Percentiles rank a stretch among this genome's conserved stretches.
phyloP scores from a whole-genome alignment of 2,888 invertebrate species.

The Eupithecia vulgata region DNA sequence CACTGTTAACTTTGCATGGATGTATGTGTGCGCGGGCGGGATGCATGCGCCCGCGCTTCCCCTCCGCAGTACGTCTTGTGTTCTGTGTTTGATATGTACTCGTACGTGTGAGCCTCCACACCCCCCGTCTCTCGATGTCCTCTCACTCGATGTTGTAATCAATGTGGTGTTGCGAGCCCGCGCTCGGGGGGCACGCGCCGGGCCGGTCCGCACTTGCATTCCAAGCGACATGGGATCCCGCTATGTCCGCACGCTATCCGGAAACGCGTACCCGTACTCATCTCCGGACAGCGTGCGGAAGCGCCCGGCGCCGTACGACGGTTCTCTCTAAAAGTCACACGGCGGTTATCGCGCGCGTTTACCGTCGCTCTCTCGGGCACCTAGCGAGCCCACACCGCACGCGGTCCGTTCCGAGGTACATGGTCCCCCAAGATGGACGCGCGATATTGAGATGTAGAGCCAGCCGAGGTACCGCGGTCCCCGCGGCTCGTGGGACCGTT shows the following conservation, averaged over 20 bases:
- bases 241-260: constrained; percentile 66
- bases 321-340: constrained; percentile 30
- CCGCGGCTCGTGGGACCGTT: constrained; percentile 65
- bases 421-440: constrained; percentile 82
- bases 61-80: constrained; percentile 76
- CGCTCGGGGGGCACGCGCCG: constrained; percentile 69
- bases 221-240: constrained; percentile 84
- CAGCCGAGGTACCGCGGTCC: constrained; percentile 73
- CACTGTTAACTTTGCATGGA: constrained; percentile 79
- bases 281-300: constrained; percentile 50
- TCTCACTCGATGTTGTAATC: constrained; percentile 66
- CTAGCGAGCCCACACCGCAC: constrained; percentile 70
- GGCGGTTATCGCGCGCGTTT: constrained; percentile 63
- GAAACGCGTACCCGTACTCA: constrained; percentile 52
- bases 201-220: constrained; percentile 79
- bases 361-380: constrained; percentile 58
- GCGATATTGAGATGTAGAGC: constrained; percentile 85
- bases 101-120: constrained; percentile 69
- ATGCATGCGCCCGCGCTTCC: constrained; percentile 70
- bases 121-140: constrained; percentile 67
- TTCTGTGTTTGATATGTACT: constrained; percentile 82
- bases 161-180: constrained; percentile 58
- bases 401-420: constrained; percentile 85
- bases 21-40: constrained; percentile 71
- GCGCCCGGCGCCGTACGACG: constrained; percentile 43